A percentile compares a stretch with the other conserved stretches of the same genome.
phyloP scores from a whole-genome alignment of 2,888 invertebrate genomes.

The Metopia argyrocephala region DNA sequence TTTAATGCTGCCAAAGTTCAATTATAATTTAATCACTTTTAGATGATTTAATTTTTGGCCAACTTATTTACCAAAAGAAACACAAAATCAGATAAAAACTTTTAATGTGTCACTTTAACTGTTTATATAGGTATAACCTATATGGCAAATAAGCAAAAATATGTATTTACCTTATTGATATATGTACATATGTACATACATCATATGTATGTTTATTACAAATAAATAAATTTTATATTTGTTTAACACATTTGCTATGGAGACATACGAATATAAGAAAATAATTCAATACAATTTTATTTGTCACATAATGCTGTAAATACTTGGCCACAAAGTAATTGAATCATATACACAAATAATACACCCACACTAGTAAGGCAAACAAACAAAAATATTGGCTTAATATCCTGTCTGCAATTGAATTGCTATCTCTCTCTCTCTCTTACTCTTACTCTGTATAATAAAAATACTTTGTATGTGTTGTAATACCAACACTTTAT shows the following conservation, averaged over 20 bases:
- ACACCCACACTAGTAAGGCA: neutral
- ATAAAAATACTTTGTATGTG: too few species aligned
- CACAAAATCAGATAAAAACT: conserved; percentile 38
- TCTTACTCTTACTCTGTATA: neutral
- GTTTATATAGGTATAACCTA: conserved; percentile 25
- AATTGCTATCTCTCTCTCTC: conserved; percentile 44
- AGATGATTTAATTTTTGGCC: conserved; percentile 19
- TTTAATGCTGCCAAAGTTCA: neutral
- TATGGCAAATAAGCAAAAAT: neutral
- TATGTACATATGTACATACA: too few species aligned
- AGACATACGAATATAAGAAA: too few species aligned
- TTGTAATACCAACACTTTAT: neutral
- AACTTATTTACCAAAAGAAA: conserved; percentile 17
- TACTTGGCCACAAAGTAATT: neutral
- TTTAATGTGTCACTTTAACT: conserved; percentile 27
- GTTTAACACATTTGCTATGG: too few species aligned
- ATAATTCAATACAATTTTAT: conserved; percentile 18
- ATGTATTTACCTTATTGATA: too few species aligned
- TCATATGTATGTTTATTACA: too few species aligned
- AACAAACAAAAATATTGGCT: conserved; percentile 42
- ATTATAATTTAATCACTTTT: conserved; percentile 14
- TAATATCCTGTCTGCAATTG: conserved; percentile 61
- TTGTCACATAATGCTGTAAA: neutral
- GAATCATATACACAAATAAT: neutral
- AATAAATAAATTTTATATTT: too few species aligned